Evolutionary conservation across 2,113 vertebrate species (phyloP).

Genomic region (Eptesicus fuscus): DNA sequence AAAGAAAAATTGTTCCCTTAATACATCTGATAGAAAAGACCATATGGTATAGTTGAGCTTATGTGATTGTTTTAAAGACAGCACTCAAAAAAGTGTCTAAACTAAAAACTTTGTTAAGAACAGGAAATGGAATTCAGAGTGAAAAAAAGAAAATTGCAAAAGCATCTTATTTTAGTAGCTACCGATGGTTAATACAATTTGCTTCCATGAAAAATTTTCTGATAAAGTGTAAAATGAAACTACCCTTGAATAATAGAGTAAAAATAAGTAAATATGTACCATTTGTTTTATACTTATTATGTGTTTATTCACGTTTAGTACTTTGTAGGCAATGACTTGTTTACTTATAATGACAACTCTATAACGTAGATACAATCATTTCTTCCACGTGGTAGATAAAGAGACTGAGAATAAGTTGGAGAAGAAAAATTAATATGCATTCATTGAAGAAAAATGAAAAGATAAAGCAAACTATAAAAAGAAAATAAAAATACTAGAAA

Average conservation of each 20-base stretch:
- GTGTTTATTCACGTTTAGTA: no score
- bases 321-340: no score
- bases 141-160: not conserved
- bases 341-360: no score
- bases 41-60: not conserved
- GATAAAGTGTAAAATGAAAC: not conserved
- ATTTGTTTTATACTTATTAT: no score
- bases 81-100: not conserved
- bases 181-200: not conserved
- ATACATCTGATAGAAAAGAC: not conserved
- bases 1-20: not conserved
- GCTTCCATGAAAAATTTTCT: slow-evolving; percentile 38
- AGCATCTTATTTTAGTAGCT: slow-evolving; percentile 4
- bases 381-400: no score
- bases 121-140: not conserved
- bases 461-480: not conserved
- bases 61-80: not conserved
- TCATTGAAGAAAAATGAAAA: slow-evolving; percentile 1
- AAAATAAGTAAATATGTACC: no score
- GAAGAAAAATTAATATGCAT: not conserved
- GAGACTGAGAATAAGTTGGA: no score
- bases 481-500: slow-evolving; percentile 1
- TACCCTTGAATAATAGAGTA: no score
- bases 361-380: no score
- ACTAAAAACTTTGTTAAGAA: slow-evolving; percentile 21